Evolutionary conservation across 2,888 invertebrate species (phyloP).

Genomic region (Glomeris marginata): DNA sequence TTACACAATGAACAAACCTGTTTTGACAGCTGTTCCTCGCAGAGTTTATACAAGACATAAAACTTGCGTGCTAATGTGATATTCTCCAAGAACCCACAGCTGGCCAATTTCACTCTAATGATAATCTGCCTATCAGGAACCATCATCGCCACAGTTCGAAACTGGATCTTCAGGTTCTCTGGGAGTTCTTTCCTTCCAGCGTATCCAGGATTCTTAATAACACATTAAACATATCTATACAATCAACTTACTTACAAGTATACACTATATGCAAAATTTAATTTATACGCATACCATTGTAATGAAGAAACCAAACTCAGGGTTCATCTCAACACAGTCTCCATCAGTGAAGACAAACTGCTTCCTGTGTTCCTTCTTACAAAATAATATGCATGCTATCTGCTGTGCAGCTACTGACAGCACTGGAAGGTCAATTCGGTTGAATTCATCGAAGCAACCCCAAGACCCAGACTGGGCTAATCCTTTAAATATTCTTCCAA

Average conservation of each 20-base stretch:
- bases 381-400: constrained; percentile 79
- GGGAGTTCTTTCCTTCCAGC: constrained; percentile 92
- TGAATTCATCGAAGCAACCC: constrained; percentile 98
- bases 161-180: constrained; percentile 94
- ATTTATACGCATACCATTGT: constrained; percentile 92
- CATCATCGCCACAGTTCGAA: constrained; percentile 98
- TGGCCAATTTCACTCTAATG: constrained; percentile 86
- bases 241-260: neutral
- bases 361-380: constrained; percentile 86
- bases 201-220: constrained; percentile 79
- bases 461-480: constrained; percentile 90
- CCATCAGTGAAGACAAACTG: constrained; percentile 88
- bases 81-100: constrained; percentile 91
- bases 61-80: constrained; percentile 89
- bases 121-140: constrained; percentile 95
- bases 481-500: constrained; percentile 91
- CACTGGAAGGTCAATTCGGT: constrained; percentile 85
- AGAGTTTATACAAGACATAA: constrained; percentile 88
- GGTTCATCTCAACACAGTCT: constrained; percentile 78
- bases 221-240: neutral
- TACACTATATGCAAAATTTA: neutral
- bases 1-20: constrained; percentile 45
- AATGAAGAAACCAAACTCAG: constrained; percentile 92
- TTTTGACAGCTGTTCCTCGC: constrained; percentile 93
- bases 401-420: constrained; percentile 92